Evolutionary conservation across 1,140 invertebrate genomes (phyloP), one percentile per base, ranked within the genome.

Genomic region (Micrasema minimum): DNA sequence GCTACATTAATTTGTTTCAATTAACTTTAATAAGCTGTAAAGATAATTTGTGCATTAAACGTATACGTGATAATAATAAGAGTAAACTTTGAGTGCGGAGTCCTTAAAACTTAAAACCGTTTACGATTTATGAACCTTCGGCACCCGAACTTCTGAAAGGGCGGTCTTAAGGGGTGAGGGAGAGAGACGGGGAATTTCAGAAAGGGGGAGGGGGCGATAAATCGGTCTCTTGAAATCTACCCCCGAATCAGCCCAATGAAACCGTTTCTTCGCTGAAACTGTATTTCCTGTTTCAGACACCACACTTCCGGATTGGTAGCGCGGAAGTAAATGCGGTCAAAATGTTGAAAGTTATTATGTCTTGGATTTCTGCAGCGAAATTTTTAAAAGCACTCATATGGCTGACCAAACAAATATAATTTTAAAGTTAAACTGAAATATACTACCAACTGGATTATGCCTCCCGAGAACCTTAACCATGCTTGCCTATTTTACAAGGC

Each of bases 81-180:
- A n/a, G 37, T 59, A 59, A 59, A 59, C 53, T 59, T 59, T 18
- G 23, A 59, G 35, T 38, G 35, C 35, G 35, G 22, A 38, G 55
- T 59, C 55, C 55, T 59, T 59, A 11, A 59, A 59, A 59, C 55
- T 59, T 59, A 59, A 53, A 59, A 59, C 55, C 55, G 38, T 59
- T 59, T 59, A 59, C 55, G 55, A 59, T 59, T 59, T 59, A 59
- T 59, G 55, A 43, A 53, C 50, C 50, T 53, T 53, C 50, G 50
- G 14, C 50, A 53, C 50, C 23, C 50, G 23, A 53, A 53, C 20
- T 53, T 53, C 50, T 53, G 50, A 53, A 53, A 53, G 50, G 50
- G 50, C 50, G 50, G 14, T 18, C 9, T 12, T 1, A 38, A 9
- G 0, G 7, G 55, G 35, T 11, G 37, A 1, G 55, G 55, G 55